Base-by-base conservation (phyloP, 2,888 invertebrate genomes). In the Podotricha telesiphe region DNA sequence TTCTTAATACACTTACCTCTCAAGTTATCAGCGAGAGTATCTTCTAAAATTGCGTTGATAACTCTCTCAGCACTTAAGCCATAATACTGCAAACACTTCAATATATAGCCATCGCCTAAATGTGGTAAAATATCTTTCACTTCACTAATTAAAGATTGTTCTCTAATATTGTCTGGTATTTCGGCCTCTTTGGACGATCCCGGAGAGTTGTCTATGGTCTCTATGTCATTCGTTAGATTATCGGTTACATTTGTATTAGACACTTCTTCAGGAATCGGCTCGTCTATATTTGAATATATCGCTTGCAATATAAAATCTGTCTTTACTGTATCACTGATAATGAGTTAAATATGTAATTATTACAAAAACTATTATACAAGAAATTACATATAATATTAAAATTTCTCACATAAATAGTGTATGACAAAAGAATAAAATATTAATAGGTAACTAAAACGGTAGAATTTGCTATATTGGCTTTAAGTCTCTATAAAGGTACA, bases 11-110 rank as follows among this genome's bases (percentile, higher is more conserved):
- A 66, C 19, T 56, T 20, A 91, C 91, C 85, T 84, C 79, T 84
- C 65, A 93, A 80, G n/a, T 82, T 73, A 34, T 84, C 82, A 7
- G 84, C 91, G 66, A 93, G 80, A 75, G 94, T 95, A 75, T 95
- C 95, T 86, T 98, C 98, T 61, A 99, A 86, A 70, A 98, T 92
- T 58, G 96, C 96, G 82, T 97, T 96, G 70, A 99, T 96, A 3
- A 97, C 97, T 76, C 94, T 94, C 75, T 96, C 96, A 0, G 95
- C 93, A 76, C 96, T 94, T 84, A 95, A 96, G 20, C 96, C 95
- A 79, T 96, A 97, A 79, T 96, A 94, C 77, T 96, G 94, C 65
- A 98, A 89, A 77, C 98, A 96, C 80, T 94, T 94, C 86, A 97
- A 87, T 42, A 96, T 94, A 72, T 95, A 95, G 0, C 95, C 97